These are phyloP conservation scores for Eunapius fragilis DNA, from an alignment of 37 sponge, comb jelly and placozoan species.

Conservation along the genomic window DNA sequence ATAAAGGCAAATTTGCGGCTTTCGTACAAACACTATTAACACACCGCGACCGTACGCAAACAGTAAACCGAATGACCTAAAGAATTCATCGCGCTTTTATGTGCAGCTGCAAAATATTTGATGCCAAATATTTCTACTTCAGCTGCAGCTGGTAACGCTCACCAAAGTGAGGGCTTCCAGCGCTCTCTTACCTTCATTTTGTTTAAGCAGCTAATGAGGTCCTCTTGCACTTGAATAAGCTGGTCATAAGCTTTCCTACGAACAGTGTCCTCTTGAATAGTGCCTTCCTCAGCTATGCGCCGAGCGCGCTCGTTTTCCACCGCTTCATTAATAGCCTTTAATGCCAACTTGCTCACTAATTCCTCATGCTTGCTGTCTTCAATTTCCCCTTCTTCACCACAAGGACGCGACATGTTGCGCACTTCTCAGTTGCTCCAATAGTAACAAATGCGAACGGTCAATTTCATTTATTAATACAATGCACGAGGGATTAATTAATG, in stretches of 20 bases:
- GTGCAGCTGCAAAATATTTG: background rate
- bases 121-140: too few species aligned
- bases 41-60: background rate
- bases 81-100: background rate
- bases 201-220: conserved; percentile 48
- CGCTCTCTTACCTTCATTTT: conserved; percentile 48
- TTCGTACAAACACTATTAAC: background rate
- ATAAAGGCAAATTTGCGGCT: background rate
- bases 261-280: conserved; percentile 8
- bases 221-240: conserved; percentile 65
- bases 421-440: background rate
- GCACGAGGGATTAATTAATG: background rate
- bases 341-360: conserved; percentile 57
- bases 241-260: conserved; percentile 38
- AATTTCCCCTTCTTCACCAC: conserved; percentile 16
- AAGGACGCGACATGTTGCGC: background rate
- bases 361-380: conserved; percentile 58
- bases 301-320: conserved; percentile 54
- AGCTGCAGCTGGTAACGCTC: background rate
- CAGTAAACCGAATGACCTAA: background rate
- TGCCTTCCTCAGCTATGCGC: conserved; percentile 24
- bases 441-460: background rate
- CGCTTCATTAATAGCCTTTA: conserved; percentile 35
- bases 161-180: background rate
- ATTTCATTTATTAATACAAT: background rate